phyloP scores from a whole-genome alignment of 2,888 invertebrate species.

The Spialia ferax region DNA sequence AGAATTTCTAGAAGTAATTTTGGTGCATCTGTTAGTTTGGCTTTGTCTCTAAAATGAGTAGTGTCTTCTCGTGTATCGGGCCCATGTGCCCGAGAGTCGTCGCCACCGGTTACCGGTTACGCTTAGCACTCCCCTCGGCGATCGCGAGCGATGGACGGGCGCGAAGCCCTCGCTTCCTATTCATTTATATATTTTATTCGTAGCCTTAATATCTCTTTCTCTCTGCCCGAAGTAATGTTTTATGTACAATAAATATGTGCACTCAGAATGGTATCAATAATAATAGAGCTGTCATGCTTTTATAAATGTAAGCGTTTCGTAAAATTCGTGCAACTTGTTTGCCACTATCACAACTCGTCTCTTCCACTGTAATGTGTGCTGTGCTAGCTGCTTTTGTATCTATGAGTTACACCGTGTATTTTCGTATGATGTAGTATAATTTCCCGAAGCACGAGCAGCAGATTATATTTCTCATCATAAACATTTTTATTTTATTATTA shows the following conservation, averaged over 20 bases:
- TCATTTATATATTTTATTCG: constrained; percentile 43
- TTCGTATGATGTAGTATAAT: constrained; percentile 77
- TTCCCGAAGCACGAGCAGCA: constrained; percentile 72
- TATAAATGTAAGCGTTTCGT: constrained; percentile 85
- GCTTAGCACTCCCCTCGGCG: constrained; percentile 44
- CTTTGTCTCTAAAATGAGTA: constrained; percentile 74
- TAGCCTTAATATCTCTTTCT: constrained; percentile 65
- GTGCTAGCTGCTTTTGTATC: constrained; percentile 87
- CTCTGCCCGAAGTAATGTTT: constrained; percentile 76
- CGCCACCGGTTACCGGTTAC: constrained; percentile 60
- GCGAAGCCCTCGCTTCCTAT: constrained; percentile 46
- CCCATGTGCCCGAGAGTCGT: constrained; percentile 57
- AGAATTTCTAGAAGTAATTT: constrained; percentile 70
- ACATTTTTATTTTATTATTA: constrained; percentile 24
- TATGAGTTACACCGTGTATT: constrained; percentile 83
- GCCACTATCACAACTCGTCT: constrained; percentile 84
- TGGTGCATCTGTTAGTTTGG: constrained; percentile 84
- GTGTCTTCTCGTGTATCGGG: constrained; percentile 72
- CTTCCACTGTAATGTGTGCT: constrained; percentile 86
- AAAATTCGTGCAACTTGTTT: constrained; percentile 82
- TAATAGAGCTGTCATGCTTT: constrained; percentile 87
- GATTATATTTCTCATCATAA: constrained; percentile 51
- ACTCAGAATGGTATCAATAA: constrained; percentile 78
- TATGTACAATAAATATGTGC: constrained; percentile 69
- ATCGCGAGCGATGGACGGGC: constrained; percentile 43